Evolutionary conservation across 2,797 vertebrate species (phyloP), one percentile per base, ranked within the genome.

Genomic region (Rhinogobio ventralis): DNA sequence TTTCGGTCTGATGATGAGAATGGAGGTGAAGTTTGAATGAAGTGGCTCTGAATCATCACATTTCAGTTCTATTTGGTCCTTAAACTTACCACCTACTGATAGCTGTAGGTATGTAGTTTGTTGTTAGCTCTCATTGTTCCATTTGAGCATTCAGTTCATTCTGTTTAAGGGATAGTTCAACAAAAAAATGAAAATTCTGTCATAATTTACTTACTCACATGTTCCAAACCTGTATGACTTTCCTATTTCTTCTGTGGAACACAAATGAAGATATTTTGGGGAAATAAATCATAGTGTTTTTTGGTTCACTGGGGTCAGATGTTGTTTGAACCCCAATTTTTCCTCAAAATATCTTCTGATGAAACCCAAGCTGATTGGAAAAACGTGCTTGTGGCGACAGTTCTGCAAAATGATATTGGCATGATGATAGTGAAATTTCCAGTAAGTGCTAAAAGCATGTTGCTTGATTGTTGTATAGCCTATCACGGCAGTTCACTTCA

Each of bases 41-140:
- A 62, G 13, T 33, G 39, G 6, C 42, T 62, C 39, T 62, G 80
- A 73, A 82, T 82, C 55, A 75, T 66, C 23, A 66, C 9, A 1
- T 9, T 8, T 75, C 10, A 25, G 23, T 82, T 64, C 6, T 13
- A 42, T 55, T 28, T 49, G 20, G 78, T 67, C 13, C 33, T 68
- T 4, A 36, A n/a, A 51, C 7, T 17, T 10, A 4, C n/a, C 60
- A 55, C 23, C 79, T 20, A 7, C 3, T 33, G 28, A 1, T 73
- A 46, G 1, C 46, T 74, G 4, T 11, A 46, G 11, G 7, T 20
- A 1, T 64, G 17, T 69, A 39, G 66, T 19, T 69, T 69, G 23
- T 80, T 23, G 57, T 82, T 5, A 82, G 28, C 11, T 20, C 9
- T 28, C 1, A 62, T 77, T 77, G n/a, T 62, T 39, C 10, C 39